phyloP scores from a whole-genome alignment of 1,140 invertebrate species.

The Zophobas morio region DNA sequence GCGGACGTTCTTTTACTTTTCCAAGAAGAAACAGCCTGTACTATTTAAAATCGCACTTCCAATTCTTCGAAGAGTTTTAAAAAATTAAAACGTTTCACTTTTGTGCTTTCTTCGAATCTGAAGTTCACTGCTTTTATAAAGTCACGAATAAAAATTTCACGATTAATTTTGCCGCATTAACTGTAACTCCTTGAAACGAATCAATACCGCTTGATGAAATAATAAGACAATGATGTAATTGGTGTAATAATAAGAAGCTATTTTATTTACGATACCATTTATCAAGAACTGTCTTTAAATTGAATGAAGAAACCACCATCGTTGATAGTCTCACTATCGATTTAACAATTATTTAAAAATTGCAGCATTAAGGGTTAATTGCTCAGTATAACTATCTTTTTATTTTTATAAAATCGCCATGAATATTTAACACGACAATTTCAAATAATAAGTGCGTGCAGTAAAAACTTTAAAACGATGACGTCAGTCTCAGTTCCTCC shows the following conservation, averaged over 20 bases:
- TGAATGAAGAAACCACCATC: background rate
- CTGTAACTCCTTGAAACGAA: background rate
- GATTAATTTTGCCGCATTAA: constrained; percentile 1
- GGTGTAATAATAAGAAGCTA: constrained; percentile 26
- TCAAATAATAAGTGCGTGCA: constrained; percentile 4
- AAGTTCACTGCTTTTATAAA: constrained; percentile 12
- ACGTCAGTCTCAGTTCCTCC: too few relatives aligned
- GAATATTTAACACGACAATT: constrained; percentile 6
- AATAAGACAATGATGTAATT: constrained; percentile 36
- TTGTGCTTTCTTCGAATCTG: too few relatives aligned
- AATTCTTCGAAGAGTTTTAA: too few relatives aligned
- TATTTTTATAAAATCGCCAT: constrained; percentile 16
- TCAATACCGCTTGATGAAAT: constrained; percentile 21
- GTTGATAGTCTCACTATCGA: constrained; percentile 9
- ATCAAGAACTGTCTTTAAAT: constrained; percentile 23
- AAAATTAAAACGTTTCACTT: background rate
- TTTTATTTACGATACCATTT: constrained; percentile 24
- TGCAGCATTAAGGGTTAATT: constrained; percentile 21
- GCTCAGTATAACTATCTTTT: constrained; percentile 20
- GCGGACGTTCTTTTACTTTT: too few relatives aligned
- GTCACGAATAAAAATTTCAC: constrained; percentile 2
- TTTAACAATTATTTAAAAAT: constrained; percentile 25
- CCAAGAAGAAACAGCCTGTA: too few relatives aligned
- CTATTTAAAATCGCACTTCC: too few relatives aligned
- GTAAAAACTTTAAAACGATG: background rate